Evolutionary conservation across 2,888 invertebrate species (phyloP).

Genomic region (Cataglyphis altisquamis): DNA sequence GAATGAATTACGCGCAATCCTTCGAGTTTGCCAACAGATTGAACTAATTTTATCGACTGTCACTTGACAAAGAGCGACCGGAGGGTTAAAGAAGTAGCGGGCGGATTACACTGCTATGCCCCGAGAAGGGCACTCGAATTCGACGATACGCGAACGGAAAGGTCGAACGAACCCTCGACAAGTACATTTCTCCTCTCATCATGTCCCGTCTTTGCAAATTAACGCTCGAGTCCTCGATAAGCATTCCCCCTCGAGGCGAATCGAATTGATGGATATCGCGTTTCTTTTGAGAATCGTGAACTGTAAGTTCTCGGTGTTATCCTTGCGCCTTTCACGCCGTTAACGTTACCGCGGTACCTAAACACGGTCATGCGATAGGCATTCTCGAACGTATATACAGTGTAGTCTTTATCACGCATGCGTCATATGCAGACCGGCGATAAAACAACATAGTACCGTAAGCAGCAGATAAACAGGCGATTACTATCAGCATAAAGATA

Average conservation of each 20-base stretch:
- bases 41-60: conserved; percentile 74
- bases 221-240: conserved; percentile 75
- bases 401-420: not conserved
- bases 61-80: conserved; percentile 54
- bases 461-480: not conserved
- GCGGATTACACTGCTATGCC: conserved; percentile 62
- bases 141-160: conserved; percentile 75
- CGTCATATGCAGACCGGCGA: not conserved
- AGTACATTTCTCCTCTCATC: conserved; percentile 30
- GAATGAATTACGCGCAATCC: conserved; percentile 54
- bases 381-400: not conserved
- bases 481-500: not conserved
- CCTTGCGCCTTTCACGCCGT: conserved; percentile 32
- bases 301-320: conserved; percentile 51
- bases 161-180: conserved; percentile 72
- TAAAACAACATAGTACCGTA: not conserved
- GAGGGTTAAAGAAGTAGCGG: conserved; percentile 40
- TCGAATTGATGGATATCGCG: conserved; percentile 69
- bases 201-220: conserved; percentile 72
- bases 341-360: not conserved
- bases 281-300: conserved; percentile 58
- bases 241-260: conserved; percentile 62
- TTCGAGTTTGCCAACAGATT: conserved; percentile 66
- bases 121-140: conserved; percentile 71
- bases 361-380: not conserved